Evolutionary conservation across 2,888 invertebrate genomes (phyloP).

Genomic region (Aporophyla nigra): DNA sequence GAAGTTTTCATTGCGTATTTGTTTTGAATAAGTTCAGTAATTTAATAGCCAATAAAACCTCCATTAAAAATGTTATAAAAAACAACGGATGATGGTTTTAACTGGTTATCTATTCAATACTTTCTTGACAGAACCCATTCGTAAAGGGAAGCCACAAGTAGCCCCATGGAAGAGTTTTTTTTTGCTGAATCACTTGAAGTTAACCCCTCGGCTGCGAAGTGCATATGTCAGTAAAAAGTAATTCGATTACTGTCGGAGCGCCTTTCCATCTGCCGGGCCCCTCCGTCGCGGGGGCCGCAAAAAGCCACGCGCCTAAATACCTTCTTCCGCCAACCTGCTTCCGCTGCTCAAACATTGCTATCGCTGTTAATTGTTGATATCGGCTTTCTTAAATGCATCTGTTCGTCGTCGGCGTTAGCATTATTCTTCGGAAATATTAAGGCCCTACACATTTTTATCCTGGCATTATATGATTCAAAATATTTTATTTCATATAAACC

Average conservation of each 20-base stretch:
- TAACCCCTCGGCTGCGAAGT: conserved; percentile 68
- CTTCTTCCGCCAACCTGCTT: conserved; percentile 86
- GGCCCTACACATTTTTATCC: neutral
- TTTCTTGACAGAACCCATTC: conserved; percentile 32
- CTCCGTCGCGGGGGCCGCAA: conserved; percentile 74
- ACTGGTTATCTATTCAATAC: conserved; percentile 25
- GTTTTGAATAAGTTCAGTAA: conserved; percentile 11
- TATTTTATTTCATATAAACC: too few relatives aligned
- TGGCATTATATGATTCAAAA: neutral
- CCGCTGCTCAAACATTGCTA: conserved; percentile 75
- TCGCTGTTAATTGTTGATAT: conserved; percentile 67
- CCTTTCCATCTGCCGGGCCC: conserved; percentile 82
- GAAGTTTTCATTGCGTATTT: conserved; percentile 25
- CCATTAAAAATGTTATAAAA: conserved; percentile 1
- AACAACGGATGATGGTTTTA: conserved; percentile 13
- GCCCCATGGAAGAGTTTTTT: conserved; percentile 54
- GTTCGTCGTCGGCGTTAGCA: conserved; percentile 32
- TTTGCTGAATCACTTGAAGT: conserved; percentile 72
- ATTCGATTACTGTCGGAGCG: conserved; percentile 74
- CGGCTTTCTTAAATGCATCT: conserved; percentile 65
- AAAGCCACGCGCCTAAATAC: conserved; percentile 82
- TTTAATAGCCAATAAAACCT: conserved; percentile 9
- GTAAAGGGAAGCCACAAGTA: conserved; percentile 62
- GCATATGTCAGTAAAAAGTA: conserved; percentile 72
- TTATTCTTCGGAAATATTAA: conserved; percentile 10